These are phyloP conservation scores for Donacobius atricapilla DNA, from an alignment of 2,113 vertebrate species.

Conservation along the genomic window DNA sequence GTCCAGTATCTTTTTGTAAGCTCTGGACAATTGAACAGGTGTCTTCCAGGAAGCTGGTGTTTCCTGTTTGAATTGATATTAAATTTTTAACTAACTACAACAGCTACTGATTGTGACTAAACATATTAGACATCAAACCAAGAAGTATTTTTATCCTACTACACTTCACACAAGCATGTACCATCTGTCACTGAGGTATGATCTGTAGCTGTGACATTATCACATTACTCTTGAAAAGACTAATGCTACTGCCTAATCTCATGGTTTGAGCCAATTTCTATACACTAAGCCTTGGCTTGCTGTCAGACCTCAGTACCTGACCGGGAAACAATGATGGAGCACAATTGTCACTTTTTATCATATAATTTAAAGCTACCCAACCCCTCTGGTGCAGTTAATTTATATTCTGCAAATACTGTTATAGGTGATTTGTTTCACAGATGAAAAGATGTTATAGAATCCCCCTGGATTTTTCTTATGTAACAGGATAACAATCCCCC, in stretches of 20 bases:
- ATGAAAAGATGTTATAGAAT: neutral
- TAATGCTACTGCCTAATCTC: conserved; percentile 43
- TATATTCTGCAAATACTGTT: neutral
- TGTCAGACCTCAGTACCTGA: neutral
- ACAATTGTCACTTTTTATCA: neutral
- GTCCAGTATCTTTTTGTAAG: neutral
- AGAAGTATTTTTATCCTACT: conserved; percentile 41
- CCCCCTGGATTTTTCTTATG: neutral
- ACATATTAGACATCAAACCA: neutral
- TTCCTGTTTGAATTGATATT: neutral
- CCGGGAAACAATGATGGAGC: neutral
- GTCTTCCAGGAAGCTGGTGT: neutral
- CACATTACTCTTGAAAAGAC: conserved; percentile 43
- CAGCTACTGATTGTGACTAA: neutral
- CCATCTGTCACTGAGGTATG: conserved; percentile 34
- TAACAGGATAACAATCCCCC: neutral
- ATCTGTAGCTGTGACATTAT: conserved; percentile 36
- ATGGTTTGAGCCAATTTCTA: conserved; percentile 27
- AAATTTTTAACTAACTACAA: neutral
- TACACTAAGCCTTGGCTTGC: conserved; percentile 3
- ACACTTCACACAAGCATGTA: neutral
- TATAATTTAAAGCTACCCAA: neutral
- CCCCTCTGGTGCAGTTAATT: neutral
- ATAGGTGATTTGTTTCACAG: neutral
- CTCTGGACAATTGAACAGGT: neutral